These are phyloP conservation scores for Heterotis niloticus DNA, from an alignment of 2,113 vertebrate genomes.

Conservation along the genomic window DNA sequence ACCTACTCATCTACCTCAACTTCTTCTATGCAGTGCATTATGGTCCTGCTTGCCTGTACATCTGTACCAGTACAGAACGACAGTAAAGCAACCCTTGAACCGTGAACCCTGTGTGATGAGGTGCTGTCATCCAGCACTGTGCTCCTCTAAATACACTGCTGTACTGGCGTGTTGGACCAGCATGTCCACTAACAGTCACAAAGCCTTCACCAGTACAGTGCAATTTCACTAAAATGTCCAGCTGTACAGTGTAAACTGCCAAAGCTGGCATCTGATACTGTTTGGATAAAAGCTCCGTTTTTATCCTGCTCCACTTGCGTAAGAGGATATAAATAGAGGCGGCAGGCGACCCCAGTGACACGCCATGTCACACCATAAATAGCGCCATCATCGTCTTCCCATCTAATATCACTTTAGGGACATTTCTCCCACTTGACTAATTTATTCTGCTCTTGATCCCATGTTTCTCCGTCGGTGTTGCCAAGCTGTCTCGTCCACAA, in stretches of 20 bases:
- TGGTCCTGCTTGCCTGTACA: too few species aligned
- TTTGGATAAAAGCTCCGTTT: background rate
- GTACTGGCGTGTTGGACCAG: too few species aligned
- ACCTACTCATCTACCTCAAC: too few species aligned
- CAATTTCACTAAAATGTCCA: background rate
- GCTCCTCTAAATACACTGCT: too few species aligned
- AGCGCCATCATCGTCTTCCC: background rate
- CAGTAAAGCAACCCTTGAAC: too few species aligned
- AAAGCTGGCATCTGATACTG: background rate
- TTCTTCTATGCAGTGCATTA: too few species aligned
- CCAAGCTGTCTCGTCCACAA: background rate
- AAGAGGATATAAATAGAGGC: background rate
- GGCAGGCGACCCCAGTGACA: background rate
- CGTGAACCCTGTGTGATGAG: background rate
- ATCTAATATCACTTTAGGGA: background rate
- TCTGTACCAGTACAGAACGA: too few species aligned
- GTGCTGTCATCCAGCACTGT: too few species aligned
- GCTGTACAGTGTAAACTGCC: background rate
- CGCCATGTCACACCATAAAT: background rate
- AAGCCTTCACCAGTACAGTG: too few species aligned
- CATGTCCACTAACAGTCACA: too few species aligned
- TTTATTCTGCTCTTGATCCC: background rate
- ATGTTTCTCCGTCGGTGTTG: background rate
- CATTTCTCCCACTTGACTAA: background rate
- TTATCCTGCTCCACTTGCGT: constrained; percentile 6